Evolutionary conservation across 2,113 vertebrate genomes (phyloP), one percentile per base, ranked within the genome.

Genomic region (Mungos mungo): DNA sequence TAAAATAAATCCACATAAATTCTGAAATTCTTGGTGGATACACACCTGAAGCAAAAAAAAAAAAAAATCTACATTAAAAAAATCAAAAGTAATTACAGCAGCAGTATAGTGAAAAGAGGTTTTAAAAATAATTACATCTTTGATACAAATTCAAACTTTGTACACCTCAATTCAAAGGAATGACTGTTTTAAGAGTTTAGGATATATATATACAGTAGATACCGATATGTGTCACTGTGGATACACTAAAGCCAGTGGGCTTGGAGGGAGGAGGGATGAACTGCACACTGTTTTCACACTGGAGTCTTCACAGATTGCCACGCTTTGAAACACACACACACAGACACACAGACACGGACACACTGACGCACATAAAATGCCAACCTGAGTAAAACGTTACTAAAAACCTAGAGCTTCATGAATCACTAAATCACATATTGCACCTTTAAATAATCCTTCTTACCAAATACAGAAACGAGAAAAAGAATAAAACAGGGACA

Each of bases 331-430:
- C 84, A 96, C 96, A 96, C 95, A 72, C 54, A 60, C 57, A 74
- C 94, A 96, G 63, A 76, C 71, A 65, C 18, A 97, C 69, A 97
- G 5, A 89, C 96, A 95, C 93, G 90, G 74, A 96, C 85, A 97
- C 94, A 98, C 97, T 93, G 91, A 98, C 76, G 97, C 97, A 98
- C 98, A 97, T 93, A 98, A 98, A 97, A 99, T 98, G 98, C 97
- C 98, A 98, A 99, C 99, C 99, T 99, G 99, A 99, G 99, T 99
- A 99, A 98, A 98, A 98, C 98, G 80, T 98, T 97, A 98, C 98
- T 98, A 98, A 97, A 97, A 97, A 97, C 97, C 98, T 98, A 98
- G 98, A 99, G 97, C 97, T 82, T 98, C 97, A 97, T 98, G 98
- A 99, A 98, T 98, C 98, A 98, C 97, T 98, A 99, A 98, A 97